Conservation (phyloP, 2,888 invertebrate genomes). For the Thymelicus sylvestris region DNA sequence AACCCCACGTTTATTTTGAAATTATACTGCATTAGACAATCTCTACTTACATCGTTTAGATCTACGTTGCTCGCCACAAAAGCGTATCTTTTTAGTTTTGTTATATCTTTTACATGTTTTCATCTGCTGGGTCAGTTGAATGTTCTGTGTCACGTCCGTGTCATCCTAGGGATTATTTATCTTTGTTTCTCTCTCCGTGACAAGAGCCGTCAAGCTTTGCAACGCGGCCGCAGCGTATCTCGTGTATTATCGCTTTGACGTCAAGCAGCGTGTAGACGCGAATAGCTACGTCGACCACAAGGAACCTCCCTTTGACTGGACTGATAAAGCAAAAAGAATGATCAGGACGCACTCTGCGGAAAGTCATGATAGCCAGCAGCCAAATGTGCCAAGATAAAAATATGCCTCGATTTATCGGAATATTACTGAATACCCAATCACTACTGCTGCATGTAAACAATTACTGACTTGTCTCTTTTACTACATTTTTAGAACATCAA, state of each 20-base stretch:
- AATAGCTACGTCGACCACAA: not conserved
- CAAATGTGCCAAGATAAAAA: no score
- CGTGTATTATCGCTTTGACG: constrained; percentile 6
- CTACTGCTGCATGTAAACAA: no score
- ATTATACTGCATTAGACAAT: no score
- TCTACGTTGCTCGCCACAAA: no score
- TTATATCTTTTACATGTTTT: not conserved
- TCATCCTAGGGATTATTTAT: not conserved
- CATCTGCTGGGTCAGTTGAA: not conserved
- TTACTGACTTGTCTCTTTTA: no score
- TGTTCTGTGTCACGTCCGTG: not conserved
- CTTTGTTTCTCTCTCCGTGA: not conserved
- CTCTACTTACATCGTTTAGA: no score
- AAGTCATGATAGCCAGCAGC: not conserved
- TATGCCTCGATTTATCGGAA: no score
- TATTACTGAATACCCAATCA: no score
- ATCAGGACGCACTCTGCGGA: not conserved
- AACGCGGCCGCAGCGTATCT: not conserved
- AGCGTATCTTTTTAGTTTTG: not conserved
- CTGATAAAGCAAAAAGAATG: constrained; percentile 7
- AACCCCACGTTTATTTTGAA: no score
- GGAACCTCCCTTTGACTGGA: not conserved
- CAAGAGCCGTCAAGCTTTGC: constrained; percentile 8
- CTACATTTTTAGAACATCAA: no score
- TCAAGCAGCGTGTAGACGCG: not conserved